Base-by-base conservation (phyloP, 2,797 vertebrate genomes). In the Halcyon leucocephala region DNA sequence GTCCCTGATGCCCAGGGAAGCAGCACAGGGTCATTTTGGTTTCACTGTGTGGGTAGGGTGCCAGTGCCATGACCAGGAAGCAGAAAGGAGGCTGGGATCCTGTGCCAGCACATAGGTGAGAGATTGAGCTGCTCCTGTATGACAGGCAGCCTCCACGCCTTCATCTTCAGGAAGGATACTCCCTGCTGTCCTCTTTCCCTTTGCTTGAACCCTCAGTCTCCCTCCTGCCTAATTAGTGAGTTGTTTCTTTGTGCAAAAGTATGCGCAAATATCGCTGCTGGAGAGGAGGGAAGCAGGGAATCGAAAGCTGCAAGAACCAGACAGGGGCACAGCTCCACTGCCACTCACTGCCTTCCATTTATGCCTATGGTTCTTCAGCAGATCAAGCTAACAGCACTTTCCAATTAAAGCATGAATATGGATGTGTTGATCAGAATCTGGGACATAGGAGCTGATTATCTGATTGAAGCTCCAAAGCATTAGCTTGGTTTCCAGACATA, bases 341-440 rank as follows among this genome's bases (percentile, higher is more conserved):
- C 6, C 0, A 0, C 51, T 84, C 70, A 52, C 72, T 35, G 39
- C 28, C 67, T 86, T 91, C 48, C 77, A 12, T 74, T 82, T 84
- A 48, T 3, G 48, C 86, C 58, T 65, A n/a, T 89, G 73, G 70
- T 39, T 72, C 58, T 69, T 51, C 52, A 78, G 61, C 71, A 67
- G 93, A 65, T 94, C 57, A 74, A 17, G 84, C 86, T 87, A 86
- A n/a, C 4, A 7, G 79, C 65, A 29, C 78, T 85, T 94, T 71
- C 82, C 95, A 94, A 89, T 95, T 97, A 96, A 94, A 92, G 69
- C 79, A 72, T 93, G 86, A 95, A 95, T 96, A 96, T 94, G 91
- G 93, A 94, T 94, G 86, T 93, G 95, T 95, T 95, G 94, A 96
- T 97, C 95, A 90, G 94, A 96, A 96, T 96, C 95, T 94, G 87